These are phyloP conservation scores for Hydraecia micacea DNA, from an alignment of 2,888 invertebrate species.

Conservation along the genomic window DNA sequence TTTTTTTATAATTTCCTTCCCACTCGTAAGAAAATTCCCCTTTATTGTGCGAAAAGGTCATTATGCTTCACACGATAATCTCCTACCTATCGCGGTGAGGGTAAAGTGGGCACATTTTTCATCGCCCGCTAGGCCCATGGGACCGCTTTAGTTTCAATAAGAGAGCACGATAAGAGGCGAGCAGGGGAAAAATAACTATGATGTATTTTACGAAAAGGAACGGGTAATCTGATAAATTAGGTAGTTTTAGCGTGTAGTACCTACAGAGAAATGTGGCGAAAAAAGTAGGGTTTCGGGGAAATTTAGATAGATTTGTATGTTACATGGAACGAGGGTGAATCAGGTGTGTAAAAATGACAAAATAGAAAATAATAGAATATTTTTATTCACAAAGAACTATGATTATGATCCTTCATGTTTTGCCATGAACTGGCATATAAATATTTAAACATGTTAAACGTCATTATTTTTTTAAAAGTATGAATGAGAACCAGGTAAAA, in stretches of 20 bases:
- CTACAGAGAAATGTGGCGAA: background rate
- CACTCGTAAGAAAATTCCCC: constrained; percentile 40
- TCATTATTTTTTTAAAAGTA: no score
- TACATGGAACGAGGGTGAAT: background rate
- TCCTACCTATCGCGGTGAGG: constrained; percentile 70
- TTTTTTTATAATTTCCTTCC: constrained; percentile 47
- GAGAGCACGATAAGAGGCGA: constrained; percentile 75
- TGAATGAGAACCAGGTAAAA: no score
- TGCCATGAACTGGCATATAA: no score
- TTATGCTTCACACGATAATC: constrained; percentile 74
- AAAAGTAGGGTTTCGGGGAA: background rate
- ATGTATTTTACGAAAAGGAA: constrained; percentile 61
- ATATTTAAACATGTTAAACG: no score
- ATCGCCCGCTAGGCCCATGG: constrained; percentile 75
- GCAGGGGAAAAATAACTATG: constrained; percentile 67
- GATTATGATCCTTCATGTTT: no score
- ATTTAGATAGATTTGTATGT: background rate
- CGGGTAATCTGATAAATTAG: constrained; percentile 66
- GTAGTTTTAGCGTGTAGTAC: constrained; percentile 22
- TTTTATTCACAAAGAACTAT: no score
- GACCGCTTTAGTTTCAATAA: constrained; percentile 84
- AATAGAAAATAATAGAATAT: no score
- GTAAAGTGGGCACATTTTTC: constrained; percentile 78
- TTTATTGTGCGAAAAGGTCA: constrained; percentile 59
- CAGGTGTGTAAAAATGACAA: background rate